Evolutionary conservation across 2,888 invertebrate genomes (phyloP), one percentile per base, ranked within the genome.

Genomic region (Mylabris sibirica): DNA sequence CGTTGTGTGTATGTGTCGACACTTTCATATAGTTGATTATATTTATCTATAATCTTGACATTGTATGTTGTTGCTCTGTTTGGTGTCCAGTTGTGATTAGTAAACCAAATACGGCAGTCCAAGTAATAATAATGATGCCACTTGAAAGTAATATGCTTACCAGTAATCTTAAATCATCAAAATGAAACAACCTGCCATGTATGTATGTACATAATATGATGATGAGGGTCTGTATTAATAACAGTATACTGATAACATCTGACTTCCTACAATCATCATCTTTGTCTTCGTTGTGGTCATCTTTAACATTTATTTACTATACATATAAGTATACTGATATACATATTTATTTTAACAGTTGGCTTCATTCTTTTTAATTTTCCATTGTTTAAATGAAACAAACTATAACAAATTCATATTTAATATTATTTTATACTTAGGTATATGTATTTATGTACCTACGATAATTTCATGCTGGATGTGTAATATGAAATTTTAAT

Each of bases 191-290:
- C 77, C 79, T 78, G 80, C 79, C 79, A 78, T 74, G 78, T 78
- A 75, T 44, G 17, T 4, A 17, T 44, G 12, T 38, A 12, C n/a
- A n/a, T n/a, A 80, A 78, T 78, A 30, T 30, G 30, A 78, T 82
- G 82, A 82, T 80, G 80, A 82, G 82, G 80, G 81, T 81, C 80
- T 72, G 77, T 80, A 81, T 81, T 82, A 82, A 82, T 82, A 81
- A 80, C 79, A 74, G 73, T 14, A 38, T 71, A 20, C 49, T 77
- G 80, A 80, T 81, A 81, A 78, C 74, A 81, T 81, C 81, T 77
- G 77, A 80, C 80, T 80, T 80, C 81, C 81, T 80, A 78, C 79
- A 77, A 76, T 44, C 44, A 44, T 44, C 44, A 3, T 44, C 17
- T 44, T 44, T 12, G 8, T 44, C n/a, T 6, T 5, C 38, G 3